These are phyloP conservation scores for Halocynthia aurantium DNA, from an alignment of 23 tunicate species.

Conservation along the genomic window DNA sequence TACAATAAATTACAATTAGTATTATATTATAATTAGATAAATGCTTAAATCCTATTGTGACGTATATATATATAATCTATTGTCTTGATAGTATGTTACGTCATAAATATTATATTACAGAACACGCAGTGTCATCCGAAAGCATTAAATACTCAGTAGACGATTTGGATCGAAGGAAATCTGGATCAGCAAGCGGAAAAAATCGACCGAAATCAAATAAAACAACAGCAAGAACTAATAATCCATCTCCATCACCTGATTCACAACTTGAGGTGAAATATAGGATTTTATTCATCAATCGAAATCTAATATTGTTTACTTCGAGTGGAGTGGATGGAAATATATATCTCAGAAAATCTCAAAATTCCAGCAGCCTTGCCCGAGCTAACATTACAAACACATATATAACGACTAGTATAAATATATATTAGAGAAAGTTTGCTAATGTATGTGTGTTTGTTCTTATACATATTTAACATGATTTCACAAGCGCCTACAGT, in stretches of 20 bases:
- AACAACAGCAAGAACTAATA: conserved; percentile 51
- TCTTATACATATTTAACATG: too few relatives aligned
- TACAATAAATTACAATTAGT: background rate
- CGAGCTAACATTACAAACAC: too few relatives aligned
- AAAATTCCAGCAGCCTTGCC: too few relatives aligned
- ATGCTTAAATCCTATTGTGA: background rate
- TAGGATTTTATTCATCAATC: background rate
- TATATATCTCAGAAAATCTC: too few relatives aligned
- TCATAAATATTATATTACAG: conserved; percentile 13
- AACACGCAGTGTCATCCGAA: conserved; percentile 49
- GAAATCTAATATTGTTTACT: too few relatives aligned
- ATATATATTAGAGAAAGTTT: too few relatives aligned
- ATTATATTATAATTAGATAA: background rate
- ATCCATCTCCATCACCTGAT: conserved; percentile 80
- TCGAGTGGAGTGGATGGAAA: too few relatives aligned
- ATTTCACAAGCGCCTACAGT: too few relatives aligned
- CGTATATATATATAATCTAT: background rate
- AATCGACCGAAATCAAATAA: conserved; percentile 36
- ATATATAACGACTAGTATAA: too few relatives aligned
- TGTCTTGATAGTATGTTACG: background rate
- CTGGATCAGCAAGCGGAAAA: conserved; percentile 29
- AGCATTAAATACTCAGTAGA: conserved; percentile 78
- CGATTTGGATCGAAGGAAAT: conserved; percentile 79
- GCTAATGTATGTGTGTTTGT: too few relatives aligned
- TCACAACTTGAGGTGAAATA: conserved; percentile 65